A percentile compares a stretch with the other conserved stretches of the same genome.
Evolutionary conservation across 2,113 vertebrate genomes (phyloP).

Genomic region (Formicarius rufipectus): DNA sequence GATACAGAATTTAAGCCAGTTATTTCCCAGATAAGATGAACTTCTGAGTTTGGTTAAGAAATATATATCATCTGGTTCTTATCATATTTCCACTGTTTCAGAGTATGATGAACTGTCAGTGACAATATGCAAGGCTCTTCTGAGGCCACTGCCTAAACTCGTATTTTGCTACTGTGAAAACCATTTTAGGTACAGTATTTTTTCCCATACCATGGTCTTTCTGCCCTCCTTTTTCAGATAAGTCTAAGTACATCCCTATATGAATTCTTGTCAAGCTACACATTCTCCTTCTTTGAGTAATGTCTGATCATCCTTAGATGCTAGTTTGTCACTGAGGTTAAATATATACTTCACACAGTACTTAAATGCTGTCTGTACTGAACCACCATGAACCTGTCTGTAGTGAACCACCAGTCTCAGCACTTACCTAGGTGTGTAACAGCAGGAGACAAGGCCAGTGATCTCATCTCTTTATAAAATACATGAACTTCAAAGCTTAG

Average conservation of each 20-base stretch:
- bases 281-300: neutral
- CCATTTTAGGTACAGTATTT: neutral
- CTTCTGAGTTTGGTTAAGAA: conserved; percentile 58
- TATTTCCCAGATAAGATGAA: conserved; percentile 40
- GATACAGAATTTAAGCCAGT: conserved; percentile 2
- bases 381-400: neutral
- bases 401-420: neutral
- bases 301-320: neutral
- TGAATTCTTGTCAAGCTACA: neutral
- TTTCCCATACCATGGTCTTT: neutral
- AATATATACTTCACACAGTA: neutral
- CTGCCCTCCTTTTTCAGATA: neutral
- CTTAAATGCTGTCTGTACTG: neutral
- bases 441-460: neutral
- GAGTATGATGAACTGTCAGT: conserved; percentile 61
- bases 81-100: conserved; percentile 51
- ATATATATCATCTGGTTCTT: conserved; percentile 70
- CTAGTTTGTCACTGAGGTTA: neutral
- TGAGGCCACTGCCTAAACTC: conserved; percentile 41
- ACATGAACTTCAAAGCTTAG: neutral
- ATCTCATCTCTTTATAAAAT: neutral
- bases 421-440: neutral
- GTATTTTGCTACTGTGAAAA: conserved; percentile 64
- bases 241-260: neutral
- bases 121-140: conserved; percentile 47